Conservation (phyloP, 2,888 invertebrate species). For the Thymelicus acteon region DNA sequence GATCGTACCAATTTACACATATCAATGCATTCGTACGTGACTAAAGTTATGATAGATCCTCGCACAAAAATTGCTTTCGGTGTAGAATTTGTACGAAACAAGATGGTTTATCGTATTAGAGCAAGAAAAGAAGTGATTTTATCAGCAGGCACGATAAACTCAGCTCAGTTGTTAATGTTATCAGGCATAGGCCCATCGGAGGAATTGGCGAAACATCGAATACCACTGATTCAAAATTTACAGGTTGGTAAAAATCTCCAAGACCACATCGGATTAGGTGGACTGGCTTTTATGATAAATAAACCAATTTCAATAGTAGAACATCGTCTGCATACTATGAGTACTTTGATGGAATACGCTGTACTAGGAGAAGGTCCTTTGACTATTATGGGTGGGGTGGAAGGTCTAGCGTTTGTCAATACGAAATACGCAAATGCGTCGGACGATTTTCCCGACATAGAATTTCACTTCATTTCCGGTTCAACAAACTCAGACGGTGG, state of each 20-base stretch:
- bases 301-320: slow-evolving; percentile 92
- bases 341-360: slow-evolving; percentile 93
- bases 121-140: slow-evolving; percentile 95
- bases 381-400: slow-evolving; percentile 95
- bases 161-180: slow-evolving; percentile 96
- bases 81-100: slow-evolving; percentile 91
- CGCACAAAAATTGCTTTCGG: slow-evolving; percentile 91
- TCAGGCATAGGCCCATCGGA: slow-evolving; percentile 93
- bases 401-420: slow-evolving; percentile 94
- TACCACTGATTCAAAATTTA: slow-evolving; percentile 92
- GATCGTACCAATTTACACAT: slow-evolving; percentile 93
- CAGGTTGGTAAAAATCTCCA: slow-evolving; percentile 94
- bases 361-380: slow-evolving; percentile 93
- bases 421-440: slow-evolving; percentile 92
- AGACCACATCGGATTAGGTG: slow-evolving; percentile 95
- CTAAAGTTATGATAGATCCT: slow-evolving; percentile 89
- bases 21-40: slow-evolving; percentile 92
- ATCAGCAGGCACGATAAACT: slow-evolving; percentile 96
- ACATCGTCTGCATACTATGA: slow-evolving; percentile 90
- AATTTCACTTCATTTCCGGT: slow-evolving; percentile 95
- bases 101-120: slow-evolving; percentile 88
- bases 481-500: slow-evolving; percentile 95
- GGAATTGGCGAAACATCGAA: slow-evolving; percentile 89
- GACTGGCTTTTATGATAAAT: slow-evolving; percentile 92
- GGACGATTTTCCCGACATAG: slow-evolving; percentile 94